A percentile compares a stretch with the other conserved stretches of the same genome.
These are phyloP conservation scores for Cataglyphis rosenhaueri DNA, from an alignment of 2,888 invertebrate genomes.

Conservation along the genomic window DNA sequence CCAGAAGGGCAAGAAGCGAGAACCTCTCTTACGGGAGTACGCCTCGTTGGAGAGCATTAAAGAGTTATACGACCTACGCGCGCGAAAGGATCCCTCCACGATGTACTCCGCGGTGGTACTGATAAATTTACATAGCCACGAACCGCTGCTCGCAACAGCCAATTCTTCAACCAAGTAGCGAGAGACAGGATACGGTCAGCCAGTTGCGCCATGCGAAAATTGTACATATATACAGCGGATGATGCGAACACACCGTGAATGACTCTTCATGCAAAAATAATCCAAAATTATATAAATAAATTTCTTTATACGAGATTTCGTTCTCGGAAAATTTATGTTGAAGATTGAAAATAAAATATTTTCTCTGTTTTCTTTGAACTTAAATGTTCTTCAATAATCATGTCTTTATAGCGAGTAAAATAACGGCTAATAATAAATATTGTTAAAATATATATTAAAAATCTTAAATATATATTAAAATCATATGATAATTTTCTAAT, in stretches of 20 bases:
- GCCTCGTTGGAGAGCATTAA: constrained; percentile 66
- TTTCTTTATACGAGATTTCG: background rate
- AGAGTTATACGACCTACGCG: constrained; percentile 63
- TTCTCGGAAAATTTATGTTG: background rate
- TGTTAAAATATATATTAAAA: no score
- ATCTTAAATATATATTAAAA: background rate
- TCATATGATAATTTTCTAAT: background rate
- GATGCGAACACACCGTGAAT: background rate
- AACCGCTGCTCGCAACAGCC: constrained; percentile 54
- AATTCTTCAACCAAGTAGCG: constrained; percentile 44
- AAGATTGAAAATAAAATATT: background rate
- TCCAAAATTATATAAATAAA: background rate
- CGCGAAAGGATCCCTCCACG: constrained; percentile 48
- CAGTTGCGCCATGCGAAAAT: constrained; percentile 17
- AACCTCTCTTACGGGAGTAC: constrained; percentile 34
- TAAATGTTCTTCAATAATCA: background rate
- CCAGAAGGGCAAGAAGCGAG: constrained; percentile 38
- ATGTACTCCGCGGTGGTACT: constrained; percentile 42
- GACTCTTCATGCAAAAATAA: background rate
- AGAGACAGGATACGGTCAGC: constrained; percentile 7
- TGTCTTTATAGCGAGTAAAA: background rate
- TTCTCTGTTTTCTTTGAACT: background rate
- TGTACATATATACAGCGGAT: background rate
- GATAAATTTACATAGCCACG: constrained; percentile 67
- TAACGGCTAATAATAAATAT: background rate